Evolutionary conservation across 1,140 invertebrate species (phyloP).

Genomic region (Cataglyphis hispanica): DNA sequence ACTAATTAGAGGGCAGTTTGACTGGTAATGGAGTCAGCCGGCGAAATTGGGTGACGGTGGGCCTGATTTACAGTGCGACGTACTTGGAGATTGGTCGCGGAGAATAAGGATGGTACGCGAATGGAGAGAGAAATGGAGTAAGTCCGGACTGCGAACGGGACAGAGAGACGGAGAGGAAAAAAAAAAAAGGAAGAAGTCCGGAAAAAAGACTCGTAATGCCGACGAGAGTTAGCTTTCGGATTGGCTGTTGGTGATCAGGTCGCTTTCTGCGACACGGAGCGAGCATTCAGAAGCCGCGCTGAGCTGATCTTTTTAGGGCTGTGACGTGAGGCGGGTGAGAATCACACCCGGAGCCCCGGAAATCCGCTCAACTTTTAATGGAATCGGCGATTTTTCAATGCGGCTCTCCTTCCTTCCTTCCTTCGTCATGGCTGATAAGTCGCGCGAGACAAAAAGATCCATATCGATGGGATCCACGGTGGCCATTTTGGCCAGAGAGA

Average conservation of each 20-base stretch:
- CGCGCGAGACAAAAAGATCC: slow-evolving; percentile 55
- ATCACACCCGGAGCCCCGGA: slow-evolving; percentile 52
- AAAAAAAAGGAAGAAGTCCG: not conserved
- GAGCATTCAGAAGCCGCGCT: slow-evolving; percentile 28
- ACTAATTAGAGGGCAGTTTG: slow-evolving; percentile 84
- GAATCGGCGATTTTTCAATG: slow-evolving; percentile 77
- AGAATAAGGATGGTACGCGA: slow-evolving; percentile 15
- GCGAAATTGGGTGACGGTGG: slow-evolving; percentile 80
- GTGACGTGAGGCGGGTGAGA: slow-evolving; percentile 49
- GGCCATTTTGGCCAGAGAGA: slow-evolving; percentile 16
- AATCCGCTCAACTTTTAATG: slow-evolving; percentile 77
- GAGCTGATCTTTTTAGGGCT: slow-evolving; percentile 47
- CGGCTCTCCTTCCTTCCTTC: not conserved
- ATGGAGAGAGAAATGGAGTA: slow-evolving; percentile 17
- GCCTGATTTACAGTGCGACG: slow-evolving; percentile 80
- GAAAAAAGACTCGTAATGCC: slow-evolving; percentile 44
- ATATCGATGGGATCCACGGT: slow-evolving; percentile 42
- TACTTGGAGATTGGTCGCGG: slow-evolving; percentile 42
- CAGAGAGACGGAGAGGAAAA: not conserved
- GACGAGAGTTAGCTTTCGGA: slow-evolving; percentile 41
- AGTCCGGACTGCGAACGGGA: not conserved
- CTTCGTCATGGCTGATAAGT: slow-evolving; percentile 41
- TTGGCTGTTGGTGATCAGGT: slow-evolving; percentile 46
- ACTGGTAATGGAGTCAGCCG: slow-evolving; percentile 82
- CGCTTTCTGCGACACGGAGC: slow-evolving; percentile 41